Evolutionary conservation across 1,140 invertebrate species (phyloP), one percentile per base, ranked within the genome.

Genomic region (Macrobrachium rosenbergii): DNA sequence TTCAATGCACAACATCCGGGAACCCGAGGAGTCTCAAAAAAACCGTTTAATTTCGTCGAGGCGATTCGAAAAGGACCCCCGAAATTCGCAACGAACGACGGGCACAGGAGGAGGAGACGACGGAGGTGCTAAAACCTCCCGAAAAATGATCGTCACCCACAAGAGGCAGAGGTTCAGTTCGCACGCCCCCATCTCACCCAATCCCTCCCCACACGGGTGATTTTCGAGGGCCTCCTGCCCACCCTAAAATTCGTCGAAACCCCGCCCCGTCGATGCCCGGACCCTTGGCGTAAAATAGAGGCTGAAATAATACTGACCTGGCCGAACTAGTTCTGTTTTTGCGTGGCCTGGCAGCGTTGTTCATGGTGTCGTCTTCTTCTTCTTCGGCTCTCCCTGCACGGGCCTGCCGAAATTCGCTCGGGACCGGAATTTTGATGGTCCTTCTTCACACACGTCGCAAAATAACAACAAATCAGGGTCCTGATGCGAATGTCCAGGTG

Each of bases 391-490:
- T 88, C 87, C 87, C 87, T 84, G 64, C 69, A 88, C 87, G 87
- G 87, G 87, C 82, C 69, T 88, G 87, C 87, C 87, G 87, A 88
- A 88, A 82, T 84, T 88, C 87, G 82, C 82, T 88, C 62, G 87
- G 87, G 87, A 88, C 87, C 87, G 87, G 87, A 88, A 88, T 88
- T 84, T 88, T 88, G 87, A 88, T 83, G 82, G 78, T 83, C 76
- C 87, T 88, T 88, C 45, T 43, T 80, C 63, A n/a, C 72, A 79
- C 64, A 84, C 81, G 78, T 23, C 19, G 37, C 76, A 14, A 88
- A 45, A 83, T 83, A 81, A 64, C 83, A 88, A 77, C 79, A 73
- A 21, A 23, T 80, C 17, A 14, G 64, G 72, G 28, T 77, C 17
- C 58, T 43, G 75, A 37, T n/a, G 76, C 23, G 14, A 52, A 58